Evolutionary conservation across 2,888 invertebrate species (phyloP), one percentile per base, ranked within the genome.

Genomic region (Agrilus cyanescens): DNA sequence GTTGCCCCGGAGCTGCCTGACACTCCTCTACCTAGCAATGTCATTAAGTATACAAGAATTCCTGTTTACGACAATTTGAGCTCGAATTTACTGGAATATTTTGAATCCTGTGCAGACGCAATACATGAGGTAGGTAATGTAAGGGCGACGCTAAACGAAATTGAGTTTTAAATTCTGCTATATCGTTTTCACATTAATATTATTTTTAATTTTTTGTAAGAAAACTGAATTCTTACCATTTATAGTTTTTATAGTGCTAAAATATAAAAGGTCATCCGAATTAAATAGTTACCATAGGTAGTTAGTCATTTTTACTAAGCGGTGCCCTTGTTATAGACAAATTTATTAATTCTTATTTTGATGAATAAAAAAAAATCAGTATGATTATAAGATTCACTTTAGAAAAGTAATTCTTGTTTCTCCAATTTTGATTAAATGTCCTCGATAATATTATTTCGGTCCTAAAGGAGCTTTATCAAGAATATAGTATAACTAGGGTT

Each of bases 1-100:
- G 83, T 81, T 14, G 88, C 90, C 0, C 78, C 85, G 0, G 91
- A 91, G 60, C 72, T 90, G 36, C 88, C 89, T 0, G 78, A 80
- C 41, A 71, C 74, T 4, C 77, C 75, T 1, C 57, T 75, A 1
- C 75, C 78, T 4, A 74, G 74, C 53, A 53, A 57, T 29, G 56
- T 60, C 3, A 50, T 55, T 20, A 68, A 71, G 36, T 80, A 81
- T 55, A 70, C 82, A 47, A 78, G 82, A 48, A 78, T 91, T 10
- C 76, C 81, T 15, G 73, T 86, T 3, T 72, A 80, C 46, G 93
- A 93, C 62, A 75, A 78, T 6, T 80, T 85, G 0, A 75, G 75
- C 48, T 79, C 81, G 0, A 79, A 85, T 53, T 74, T 93, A 57
- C 71, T 75, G 30, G 68, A 74, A 2, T 81, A 84, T 62, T 85